A percentile compares a stretch with the other conserved stretches of the same genome.
phyloP scores from a whole-genome alignment of 2,888 invertebrate species.

The Tuta absoluta region DNA sequence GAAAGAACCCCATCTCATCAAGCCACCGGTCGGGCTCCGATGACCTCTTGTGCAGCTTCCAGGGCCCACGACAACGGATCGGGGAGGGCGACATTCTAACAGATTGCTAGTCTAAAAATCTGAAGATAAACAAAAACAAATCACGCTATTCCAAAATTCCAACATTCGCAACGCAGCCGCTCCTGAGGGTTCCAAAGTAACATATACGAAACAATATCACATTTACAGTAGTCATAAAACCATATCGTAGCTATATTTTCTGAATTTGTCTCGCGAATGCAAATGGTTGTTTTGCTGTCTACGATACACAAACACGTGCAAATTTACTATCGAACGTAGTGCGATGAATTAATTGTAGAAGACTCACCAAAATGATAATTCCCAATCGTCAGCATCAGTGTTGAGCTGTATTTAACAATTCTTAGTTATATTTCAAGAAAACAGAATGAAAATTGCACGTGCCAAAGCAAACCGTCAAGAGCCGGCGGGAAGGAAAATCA shows the following conservation, averaged over 20 bases:
- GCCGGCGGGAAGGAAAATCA: conserved; percentile 77
- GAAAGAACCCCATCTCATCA: conserved; percentile 88
- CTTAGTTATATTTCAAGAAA: conserved; percentile 54
- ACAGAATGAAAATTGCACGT: conserved; percentile 73
- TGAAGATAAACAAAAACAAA: conserved; percentile 79
- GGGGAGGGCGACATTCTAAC: conserved; percentile 72
- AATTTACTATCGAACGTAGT: conserved; percentile 51
- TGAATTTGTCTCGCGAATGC: conserved; percentile 64
- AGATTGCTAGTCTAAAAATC: conserved; percentile 60
- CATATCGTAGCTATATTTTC: conserved; percentile 75
- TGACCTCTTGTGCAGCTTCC: conserved; percentile 74
- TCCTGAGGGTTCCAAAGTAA: background rate
- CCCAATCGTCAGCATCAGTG: conserved; percentile 73
- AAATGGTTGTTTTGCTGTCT: conserved; percentile 78
- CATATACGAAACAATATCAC: conserved; percentile 24
- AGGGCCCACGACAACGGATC: conserved; percentile 73
- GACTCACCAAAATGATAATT: conserved; percentile 69
- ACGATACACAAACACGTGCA: conserved; percentile 74
- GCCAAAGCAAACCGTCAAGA: conserved; percentile 77
- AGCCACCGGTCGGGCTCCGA: conserved; percentile 87
- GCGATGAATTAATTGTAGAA: conserved; percentile 45
- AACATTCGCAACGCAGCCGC: conserved; percentile 27
- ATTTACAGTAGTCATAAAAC: conserved; percentile 45
- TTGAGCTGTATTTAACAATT: conserved; percentile 52
- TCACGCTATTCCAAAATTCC: conserved; percentile 55